Conservation (phyloP, 2,113 vertebrate species). For the Sinocyclocheilus grahami region DNA sequence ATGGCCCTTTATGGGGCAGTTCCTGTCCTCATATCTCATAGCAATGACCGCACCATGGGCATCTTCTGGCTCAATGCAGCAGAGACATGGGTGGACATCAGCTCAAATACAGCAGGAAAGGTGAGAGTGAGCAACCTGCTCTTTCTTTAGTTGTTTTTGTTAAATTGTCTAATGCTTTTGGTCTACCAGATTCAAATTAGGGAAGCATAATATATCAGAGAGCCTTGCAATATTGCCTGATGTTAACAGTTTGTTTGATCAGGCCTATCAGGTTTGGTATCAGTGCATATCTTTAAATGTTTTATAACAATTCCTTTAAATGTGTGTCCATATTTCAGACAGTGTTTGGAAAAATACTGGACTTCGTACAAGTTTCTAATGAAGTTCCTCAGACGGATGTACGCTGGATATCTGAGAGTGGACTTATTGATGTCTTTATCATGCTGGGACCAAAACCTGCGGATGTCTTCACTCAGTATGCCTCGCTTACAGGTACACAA, state of each 20-base stretch:
- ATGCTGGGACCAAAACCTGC: constrained; percentile 83
- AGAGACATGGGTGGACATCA: constrained; percentile 94
- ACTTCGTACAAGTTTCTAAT: constrained; percentile 88
- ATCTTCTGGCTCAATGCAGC: constrained; percentile 95
- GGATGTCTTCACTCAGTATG: constrained; percentile 84
- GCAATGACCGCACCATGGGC: constrained; percentile 79
- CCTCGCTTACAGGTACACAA: constrained; percentile 83
- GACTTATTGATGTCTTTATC: constrained; percentile 88
- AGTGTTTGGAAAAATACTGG: constrained; percentile 88
- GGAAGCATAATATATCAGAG: background rate
- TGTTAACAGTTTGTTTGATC: background rate
- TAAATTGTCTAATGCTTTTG: background rate
- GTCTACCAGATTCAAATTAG: background rate
- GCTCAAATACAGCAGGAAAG: constrained; percentile 89
- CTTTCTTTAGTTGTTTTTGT: background rate
- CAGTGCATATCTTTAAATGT: background rate
- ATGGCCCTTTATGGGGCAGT: constrained; percentile 93
- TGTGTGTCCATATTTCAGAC: constrained; percentile 71
- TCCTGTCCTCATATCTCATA: constrained; percentile 88
- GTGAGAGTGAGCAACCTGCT: constrained; percentile 62
- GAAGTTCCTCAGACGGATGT: constrained; percentile 90
- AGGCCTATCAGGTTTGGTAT: background rate
- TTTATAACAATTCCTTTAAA: background rate
- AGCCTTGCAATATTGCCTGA: background rate
- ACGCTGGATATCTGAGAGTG: constrained; percentile 93